Percentiles rank a stretch among this genome's conserved stretches.
Evolutionary conservation across 2,797 vertebrate genomes (phyloP).

Genomic region (Sebastes alutus): DNA sequence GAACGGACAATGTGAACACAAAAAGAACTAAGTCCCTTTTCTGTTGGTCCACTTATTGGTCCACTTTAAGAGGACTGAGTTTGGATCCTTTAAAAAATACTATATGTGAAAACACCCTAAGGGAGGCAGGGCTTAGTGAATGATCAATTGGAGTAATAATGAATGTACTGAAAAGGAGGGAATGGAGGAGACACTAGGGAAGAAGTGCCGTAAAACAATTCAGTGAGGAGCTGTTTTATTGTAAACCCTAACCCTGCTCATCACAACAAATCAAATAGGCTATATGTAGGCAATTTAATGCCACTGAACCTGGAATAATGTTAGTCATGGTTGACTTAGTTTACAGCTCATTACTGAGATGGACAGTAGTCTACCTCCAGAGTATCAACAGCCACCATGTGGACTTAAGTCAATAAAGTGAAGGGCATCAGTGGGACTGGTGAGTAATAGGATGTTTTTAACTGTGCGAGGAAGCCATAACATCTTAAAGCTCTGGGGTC

Average conservation of each 20-base stretch:
- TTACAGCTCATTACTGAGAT: conserved; percentile 67
- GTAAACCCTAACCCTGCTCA: conserved; percentile 10
- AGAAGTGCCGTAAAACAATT: neutral
- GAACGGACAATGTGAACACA: too few relatives aligned
- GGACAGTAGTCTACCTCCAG: conserved; percentile 60
- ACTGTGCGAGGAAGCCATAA: conserved; percentile 44
- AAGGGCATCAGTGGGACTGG: conserved; percentile 65
- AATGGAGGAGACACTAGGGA: neutral
- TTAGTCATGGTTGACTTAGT: conserved; percentile 63
- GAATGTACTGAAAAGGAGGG: conserved; percentile 2
- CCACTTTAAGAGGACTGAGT: too few relatives aligned
- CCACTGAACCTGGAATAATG: conserved; percentile 57
- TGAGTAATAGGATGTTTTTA: conserved; percentile 72
- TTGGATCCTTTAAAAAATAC: too few relatives aligned
- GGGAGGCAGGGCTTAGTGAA: neutral
- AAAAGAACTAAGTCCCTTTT: too few relatives aligned
- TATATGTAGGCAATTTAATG: conserved; percentile 45
- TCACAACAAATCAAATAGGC: conserved; percentile 30
- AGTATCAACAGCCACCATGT: conserved; percentile 68
- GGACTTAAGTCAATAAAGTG: conserved; percentile 76
- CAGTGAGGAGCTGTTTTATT: conserved; percentile 28
- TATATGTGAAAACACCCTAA: neutral
- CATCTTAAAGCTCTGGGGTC: conserved; percentile 44
- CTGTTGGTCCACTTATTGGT: too few relatives aligned
- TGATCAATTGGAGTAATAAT: conserved; percentile 5